These are phyloP conservation scores for Prietella phreatophila DNA, from an alignment of 2,113 vertebrate genomes.

Conservation along the genomic window DNA sequence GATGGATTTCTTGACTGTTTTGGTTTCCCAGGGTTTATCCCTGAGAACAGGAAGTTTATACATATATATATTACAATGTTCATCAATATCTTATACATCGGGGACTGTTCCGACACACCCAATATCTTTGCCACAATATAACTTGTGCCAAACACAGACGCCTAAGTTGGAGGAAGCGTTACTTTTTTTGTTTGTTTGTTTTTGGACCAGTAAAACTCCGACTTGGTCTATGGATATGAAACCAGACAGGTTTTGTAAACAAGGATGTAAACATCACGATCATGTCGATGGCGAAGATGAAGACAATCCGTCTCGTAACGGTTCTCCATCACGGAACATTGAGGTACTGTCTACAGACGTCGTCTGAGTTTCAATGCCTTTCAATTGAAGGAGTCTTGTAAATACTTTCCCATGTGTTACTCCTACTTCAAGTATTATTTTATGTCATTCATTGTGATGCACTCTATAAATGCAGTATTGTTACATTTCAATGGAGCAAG, in stretches of 20 bases:
- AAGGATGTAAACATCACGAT: constrained; percentile 26
- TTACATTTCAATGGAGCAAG: constrained; percentile 39
- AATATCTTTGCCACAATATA: constrained; percentile 44
- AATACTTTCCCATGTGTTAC: constrained; percentile 56
- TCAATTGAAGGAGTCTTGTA: constrained; percentile 52
- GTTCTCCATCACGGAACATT: constrained; percentile 9
- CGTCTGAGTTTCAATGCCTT: constrained; percentile 42
- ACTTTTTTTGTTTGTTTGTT: neutral
- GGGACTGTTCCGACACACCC: constrained; percentile 36
- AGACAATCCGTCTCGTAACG: constrained; percentile 45
- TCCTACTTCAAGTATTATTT: constrained; percentile 53
- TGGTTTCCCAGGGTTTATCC: constrained; percentile 5
- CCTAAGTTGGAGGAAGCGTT: constrained; percentile 27
- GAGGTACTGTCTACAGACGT: constrained; percentile 27
- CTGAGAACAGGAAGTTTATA: constrained; percentile 33
- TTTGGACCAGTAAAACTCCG: constrained; percentile 21
- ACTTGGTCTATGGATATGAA: constrained; percentile 28
- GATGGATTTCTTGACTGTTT: constrained; percentile 9
- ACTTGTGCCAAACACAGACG: constrained; percentile 51
- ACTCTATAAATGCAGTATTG: constrained; percentile 59
- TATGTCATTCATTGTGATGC: constrained; percentile 50
- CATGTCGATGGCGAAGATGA: constrained; percentile 13
- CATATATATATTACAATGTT: constrained; percentile 20
- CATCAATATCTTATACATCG: constrained; percentile 24
- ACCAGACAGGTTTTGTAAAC: constrained; percentile 14